Evolutionary conservation across 2,113 vertebrate species (phyloP).

Genomic region (Amphilophus citrinellus): DNA sequence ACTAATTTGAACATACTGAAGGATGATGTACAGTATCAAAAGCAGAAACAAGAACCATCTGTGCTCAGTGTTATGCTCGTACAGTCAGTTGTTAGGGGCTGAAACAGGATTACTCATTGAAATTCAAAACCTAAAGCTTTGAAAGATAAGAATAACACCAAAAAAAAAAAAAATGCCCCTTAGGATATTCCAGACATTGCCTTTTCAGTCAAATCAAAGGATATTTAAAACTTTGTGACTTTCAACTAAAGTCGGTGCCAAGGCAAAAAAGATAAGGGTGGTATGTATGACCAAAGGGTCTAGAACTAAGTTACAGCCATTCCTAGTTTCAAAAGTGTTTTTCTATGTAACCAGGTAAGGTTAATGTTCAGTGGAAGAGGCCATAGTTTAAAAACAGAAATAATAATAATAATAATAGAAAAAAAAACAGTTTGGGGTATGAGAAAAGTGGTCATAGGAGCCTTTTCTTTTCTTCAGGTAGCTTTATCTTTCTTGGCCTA

Average conservation of each 20-base stretch:
- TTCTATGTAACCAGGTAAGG: not conserved
- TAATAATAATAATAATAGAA: too few species aligned
- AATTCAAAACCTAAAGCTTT: constrained; percentile 44
- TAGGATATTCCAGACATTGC: not conserved
- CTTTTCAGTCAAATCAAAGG: constrained; percentile 47
- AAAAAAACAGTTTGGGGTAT: constrained; percentile 18
- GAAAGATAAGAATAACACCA: constrained; percentile 19
- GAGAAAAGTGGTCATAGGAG: constrained; percentile 28
- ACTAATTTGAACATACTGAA: constrained; percentile 32
- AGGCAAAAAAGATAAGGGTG: constrained; percentile 25
- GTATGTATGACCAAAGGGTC: constrained; percentile 32
- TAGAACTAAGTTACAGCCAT: constrained; percentile 36
- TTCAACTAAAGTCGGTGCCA: constrained; percentile 38
- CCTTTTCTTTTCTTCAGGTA: constrained; percentile 46
- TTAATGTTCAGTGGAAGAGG: constrained; percentile 20
- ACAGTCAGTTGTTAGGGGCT: constrained; percentile 7
- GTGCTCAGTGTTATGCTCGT: not conserved
- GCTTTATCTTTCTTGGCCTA: constrained; percentile 59
- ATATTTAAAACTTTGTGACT: constrained; percentile 49
- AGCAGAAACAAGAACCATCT: constrained; percentile 13
- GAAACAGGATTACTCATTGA: constrained; percentile 35
- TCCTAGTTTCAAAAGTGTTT: constrained; percentile 18
- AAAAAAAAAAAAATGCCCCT: constrained; percentile 1
- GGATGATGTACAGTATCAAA: not conserved
- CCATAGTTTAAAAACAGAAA: constrained; percentile 8